Base-by-base conservation (phyloP, 1,140 invertebrate species). In the Uloborus diversus region DNA sequence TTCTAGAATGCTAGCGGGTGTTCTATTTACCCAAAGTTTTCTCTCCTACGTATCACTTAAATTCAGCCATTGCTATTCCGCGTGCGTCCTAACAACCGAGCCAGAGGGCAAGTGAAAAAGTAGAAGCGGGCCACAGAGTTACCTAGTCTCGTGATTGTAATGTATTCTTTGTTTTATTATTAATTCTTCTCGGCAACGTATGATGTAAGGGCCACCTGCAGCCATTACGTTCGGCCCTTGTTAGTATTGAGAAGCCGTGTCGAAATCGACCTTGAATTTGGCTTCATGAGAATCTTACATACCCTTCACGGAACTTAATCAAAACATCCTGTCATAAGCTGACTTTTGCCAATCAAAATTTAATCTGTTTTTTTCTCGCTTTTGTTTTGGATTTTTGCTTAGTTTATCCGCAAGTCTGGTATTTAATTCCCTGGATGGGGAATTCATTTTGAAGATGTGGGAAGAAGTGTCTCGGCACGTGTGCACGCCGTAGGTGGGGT, bases 251-350 rank as follows among this genome's bases (percentile, higher is more conserved):
- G n/a, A 32, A 25, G 25, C 33, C 69, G 37, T 73, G 69, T 53
- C 47, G 56, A 61, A 73, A n/a, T 49, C 27, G 69, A 73, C 69
- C 69, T 73, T 73, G 69, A 73, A 73, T 53, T 27, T 42, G 51
- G 9, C 9, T 70, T 70, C 56, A 35, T n/a, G 25, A 53, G 51
- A 3, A 53, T 23, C n/a, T 35, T 57, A 28, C 32, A 23, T 53
- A 37, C 65, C 20, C 25, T 51, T 57, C 68, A 32, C 68, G 68
- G 68, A 70, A 70, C 68, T 57, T 4, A 14, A n/a, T 57, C 51
- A 56, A n/a, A 70, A 70, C 20, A 65, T 25, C n/a, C n/a, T 62
- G 33, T 13, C 59, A 3, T 11, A 17, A 33, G 57, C 20, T 17
- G 37, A 30, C 53, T 70, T 57, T 49, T 53, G 42, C 32, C 65